These are phyloP conservation scores for Tokudaia muenninki DNA, from an alignment of 2,797 vertebrate genomes.

Conservation along the genomic window DNA sequence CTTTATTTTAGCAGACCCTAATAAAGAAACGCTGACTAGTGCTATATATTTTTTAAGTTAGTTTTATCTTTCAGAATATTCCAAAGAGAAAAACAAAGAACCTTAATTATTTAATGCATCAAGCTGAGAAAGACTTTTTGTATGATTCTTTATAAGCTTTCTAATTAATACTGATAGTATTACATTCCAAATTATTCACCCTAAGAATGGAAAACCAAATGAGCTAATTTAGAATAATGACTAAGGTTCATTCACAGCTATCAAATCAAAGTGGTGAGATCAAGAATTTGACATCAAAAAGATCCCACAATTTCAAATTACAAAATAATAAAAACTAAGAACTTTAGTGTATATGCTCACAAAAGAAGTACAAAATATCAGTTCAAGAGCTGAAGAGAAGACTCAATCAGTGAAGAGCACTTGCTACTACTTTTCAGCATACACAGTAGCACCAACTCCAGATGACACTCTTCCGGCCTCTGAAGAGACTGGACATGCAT, in stretches of 20 bases:
- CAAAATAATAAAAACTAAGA: conserved; percentile 28
- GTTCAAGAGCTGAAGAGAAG: not conserved
- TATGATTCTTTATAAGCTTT: conserved; percentile 6
- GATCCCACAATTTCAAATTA: conserved; percentile 46
- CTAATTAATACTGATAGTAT: conserved; percentile 31
- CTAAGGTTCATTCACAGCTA: not conserved
- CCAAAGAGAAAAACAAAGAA: conserved; percentile 1
- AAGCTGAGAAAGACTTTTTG: conserved; percentile 19
- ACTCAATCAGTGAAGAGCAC: not conserved
- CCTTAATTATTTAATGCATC: not conserved
- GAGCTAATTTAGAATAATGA: conserved; percentile 2
- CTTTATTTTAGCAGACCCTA: conserved; percentile 2
- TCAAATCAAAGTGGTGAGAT: conserved; percentile 17
- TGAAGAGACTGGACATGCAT: not conserved
- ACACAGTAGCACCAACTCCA: not conserved
- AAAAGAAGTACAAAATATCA: not conserved
- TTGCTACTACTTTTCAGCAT: not conserved
- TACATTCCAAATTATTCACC: conserved; percentile 55
- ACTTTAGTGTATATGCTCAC: not conserved
- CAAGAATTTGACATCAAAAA: conserved; percentile 1
- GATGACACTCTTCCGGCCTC: not conserved
- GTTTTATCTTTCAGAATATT: conserved; percentile 52
- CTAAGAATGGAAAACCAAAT: conserved; percentile 26
- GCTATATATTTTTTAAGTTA: not conserved
- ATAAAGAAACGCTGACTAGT: not conserved